phyloP scores from a whole-genome alignment of 2,888 invertebrate species.

The Hirtodrosophila trivittata region DNA sequence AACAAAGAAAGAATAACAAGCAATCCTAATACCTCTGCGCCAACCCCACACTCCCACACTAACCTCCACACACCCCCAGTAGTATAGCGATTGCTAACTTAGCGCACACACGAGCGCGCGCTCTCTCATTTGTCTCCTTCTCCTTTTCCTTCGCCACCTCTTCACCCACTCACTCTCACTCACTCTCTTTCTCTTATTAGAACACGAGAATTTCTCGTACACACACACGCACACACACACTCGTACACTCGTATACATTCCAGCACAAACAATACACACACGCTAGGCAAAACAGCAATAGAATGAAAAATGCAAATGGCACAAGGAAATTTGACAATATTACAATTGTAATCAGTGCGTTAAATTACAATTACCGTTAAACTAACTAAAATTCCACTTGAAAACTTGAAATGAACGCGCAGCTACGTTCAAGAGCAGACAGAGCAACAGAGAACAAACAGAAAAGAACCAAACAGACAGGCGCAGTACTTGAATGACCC shows the following conservation, averaged over 20 bases:
- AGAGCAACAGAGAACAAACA: conserved; percentile 54
- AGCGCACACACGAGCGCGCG: conserved; percentile 44
- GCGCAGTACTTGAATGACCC: conserved; percentile 57
- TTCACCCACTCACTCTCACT: conserved; percentile 12
- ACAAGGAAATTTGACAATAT: conserved; percentile 50
- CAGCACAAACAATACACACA: conserved; percentile 57
- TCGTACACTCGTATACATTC: conserved; percentile 27
- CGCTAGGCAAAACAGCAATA: conserved; percentile 26
- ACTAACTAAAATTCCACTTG: conserved; percentile 49
- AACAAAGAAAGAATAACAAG: conserved; percentile 79
- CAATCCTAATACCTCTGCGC: conserved; percentile 63
- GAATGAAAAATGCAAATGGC: conserved; percentile 47
- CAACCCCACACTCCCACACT: conserved; percentile 18
- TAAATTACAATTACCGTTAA: conserved; percentile 59
- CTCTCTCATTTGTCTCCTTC: conserved; percentile 3
- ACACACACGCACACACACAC: conserved; percentile 28
- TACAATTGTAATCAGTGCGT: conserved; percentile 55
- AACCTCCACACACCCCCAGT: conserved; percentile 30
- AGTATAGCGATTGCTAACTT: conserved; percentile 52
- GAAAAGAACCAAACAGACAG: conserved; percentile 55
- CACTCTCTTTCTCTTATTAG: conserved; percentile 33
- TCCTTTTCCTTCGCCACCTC: neutral
- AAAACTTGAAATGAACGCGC: conserved; percentile 44
- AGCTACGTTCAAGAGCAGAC: conserved; percentile 32
- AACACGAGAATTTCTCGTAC: conserved; percentile 59